These are phyloP conservation scores for Amphiprion ocellaris DNA, from an alignment of 2,113 vertebrate genomes.

Conservation along the genomic window DNA sequence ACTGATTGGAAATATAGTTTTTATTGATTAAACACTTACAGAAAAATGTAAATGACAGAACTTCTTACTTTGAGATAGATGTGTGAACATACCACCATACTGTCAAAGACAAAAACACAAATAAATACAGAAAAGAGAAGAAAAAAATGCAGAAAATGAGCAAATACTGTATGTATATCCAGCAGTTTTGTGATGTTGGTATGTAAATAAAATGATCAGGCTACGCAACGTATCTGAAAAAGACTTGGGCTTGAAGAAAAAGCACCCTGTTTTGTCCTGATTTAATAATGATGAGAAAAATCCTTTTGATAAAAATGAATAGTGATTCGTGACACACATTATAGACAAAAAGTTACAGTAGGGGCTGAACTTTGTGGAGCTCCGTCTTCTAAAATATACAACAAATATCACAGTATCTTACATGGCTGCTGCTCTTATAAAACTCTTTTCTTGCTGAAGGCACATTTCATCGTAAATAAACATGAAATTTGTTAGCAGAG, in stretches of 20 bases:
- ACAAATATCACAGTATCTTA: slow-evolving; percentile 31
- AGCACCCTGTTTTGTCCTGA: not conserved
- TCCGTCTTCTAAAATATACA: not conserved
- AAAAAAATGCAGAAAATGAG: not conserved
- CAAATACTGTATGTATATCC: not conserved
- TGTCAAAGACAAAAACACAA: not conserved
- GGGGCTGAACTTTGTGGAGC: not conserved
- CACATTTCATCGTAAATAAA: not conserved
- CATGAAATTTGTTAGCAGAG: slow-evolving; percentile 2
- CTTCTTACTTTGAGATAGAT: slow-evolving; percentile 6
- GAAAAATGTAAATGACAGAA: not conserved
- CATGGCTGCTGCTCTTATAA: not conserved
- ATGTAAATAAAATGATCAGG: not conserved
- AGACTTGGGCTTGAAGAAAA: not conserved
- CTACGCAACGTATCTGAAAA: too few species aligned
- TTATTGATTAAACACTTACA: slow-evolving; percentile 41
- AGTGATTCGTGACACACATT: not conserved
- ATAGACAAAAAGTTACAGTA: not conserved
- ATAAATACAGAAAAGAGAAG: not conserved
- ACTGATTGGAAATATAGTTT: slow-evolving; percentile 11
- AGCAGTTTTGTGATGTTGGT: not conserved
- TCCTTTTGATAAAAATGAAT: not conserved
- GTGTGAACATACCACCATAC: not conserved
- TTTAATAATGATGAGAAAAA: too few species aligned
- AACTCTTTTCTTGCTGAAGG: not conserved